A percentile compares a stretch with the other conserved stretches of the same genome.
Conservation (phyloP, 2,888 invertebrate species). For the Ellobium chinense region DNA sequence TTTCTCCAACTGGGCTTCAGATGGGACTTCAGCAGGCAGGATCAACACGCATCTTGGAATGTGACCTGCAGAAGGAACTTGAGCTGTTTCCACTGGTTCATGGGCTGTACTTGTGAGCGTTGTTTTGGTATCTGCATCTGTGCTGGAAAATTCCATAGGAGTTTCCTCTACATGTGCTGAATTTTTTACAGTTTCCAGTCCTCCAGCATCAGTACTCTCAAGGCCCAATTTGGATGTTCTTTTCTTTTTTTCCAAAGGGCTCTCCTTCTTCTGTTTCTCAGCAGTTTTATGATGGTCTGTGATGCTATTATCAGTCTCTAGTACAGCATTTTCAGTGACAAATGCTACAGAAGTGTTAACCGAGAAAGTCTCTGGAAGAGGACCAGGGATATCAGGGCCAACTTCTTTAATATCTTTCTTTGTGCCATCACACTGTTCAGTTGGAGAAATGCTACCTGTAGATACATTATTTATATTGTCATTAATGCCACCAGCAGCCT, state of each 20-base stretch:
- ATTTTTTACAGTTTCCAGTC: neutral
- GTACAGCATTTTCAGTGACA: neutral
- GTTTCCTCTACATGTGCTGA: neutral
- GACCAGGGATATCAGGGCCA: too few relatives aligned
- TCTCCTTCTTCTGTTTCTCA: conserved; percentile 31
- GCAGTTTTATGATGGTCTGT: neutral
- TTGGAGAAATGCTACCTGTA: conserved; percentile 23
- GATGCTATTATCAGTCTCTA: neutral
- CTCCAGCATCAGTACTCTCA: neutral
- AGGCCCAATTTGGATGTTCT: conserved; percentile 30
- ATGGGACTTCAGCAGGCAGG: conserved; percentile 36
- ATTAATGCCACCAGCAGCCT: neutral
- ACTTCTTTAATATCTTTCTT: too few relatives aligned
- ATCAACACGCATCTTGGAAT: conserved; percentile 44
- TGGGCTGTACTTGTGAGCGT: neutral
- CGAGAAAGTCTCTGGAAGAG: too few relatives aligned
- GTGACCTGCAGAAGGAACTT: conserved; percentile 26
- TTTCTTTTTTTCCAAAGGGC: conserved; percentile 34
- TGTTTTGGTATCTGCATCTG: neutral
- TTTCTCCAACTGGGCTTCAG: conserved; percentile 38
- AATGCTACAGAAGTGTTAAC: neutral
- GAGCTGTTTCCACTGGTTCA: neutral
- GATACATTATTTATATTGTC: neutral
- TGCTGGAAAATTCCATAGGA: neutral
- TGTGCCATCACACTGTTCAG: neutral